These are phyloP conservation scores for Perca flavescens DNA, from an alignment of 2,113 vertebrate genomes.

Conservation along the genomic window DNA sequence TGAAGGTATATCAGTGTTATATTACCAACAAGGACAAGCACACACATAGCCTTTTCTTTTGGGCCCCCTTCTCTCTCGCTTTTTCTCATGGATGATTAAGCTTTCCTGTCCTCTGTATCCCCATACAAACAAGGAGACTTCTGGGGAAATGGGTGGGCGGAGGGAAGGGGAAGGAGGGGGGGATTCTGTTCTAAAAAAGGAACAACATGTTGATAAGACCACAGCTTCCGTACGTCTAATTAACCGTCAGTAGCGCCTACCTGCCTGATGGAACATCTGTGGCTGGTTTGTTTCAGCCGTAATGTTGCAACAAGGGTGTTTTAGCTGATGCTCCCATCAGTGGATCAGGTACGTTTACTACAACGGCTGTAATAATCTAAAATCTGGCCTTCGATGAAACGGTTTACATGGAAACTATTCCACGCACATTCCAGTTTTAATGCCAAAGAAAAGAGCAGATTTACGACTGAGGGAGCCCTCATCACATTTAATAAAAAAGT, in stretches of 20 bases:
- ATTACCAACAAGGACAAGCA: slow-evolving; percentile 21
- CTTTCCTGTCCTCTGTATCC: slow-evolving; percentile 43
- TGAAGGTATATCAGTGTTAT: neutral
- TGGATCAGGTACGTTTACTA: neutral
- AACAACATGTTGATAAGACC: slow-evolving; percentile 59
- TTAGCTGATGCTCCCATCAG: neutral
- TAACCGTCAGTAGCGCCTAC: slow-evolving; percentile 3
- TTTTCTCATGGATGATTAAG: slow-evolving; percentile 56
- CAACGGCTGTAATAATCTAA: neutral
- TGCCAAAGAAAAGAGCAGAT: neutral
- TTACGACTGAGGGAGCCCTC: no score
- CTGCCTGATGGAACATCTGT: neutral
- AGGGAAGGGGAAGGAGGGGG: neutral
- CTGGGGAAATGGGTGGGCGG: slow-evolving; percentile 65
- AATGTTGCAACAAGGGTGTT: neutral
- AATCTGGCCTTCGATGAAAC: neutral
- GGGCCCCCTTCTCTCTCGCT: neutral
- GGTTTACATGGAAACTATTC: neutral
- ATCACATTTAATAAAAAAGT: neutral
- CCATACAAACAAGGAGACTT: slow-evolving; percentile 61
- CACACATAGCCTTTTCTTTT: neutral
- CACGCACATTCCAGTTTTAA: neutral
- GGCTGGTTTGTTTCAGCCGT: neutral
- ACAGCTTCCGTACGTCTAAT: slow-evolving; percentile 36
- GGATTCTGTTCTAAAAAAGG: slow-evolving; percentile 21